Conservation (phyloP, 2,113 vertebrate genomes). For the Pluvialis apricaria region DNA sequence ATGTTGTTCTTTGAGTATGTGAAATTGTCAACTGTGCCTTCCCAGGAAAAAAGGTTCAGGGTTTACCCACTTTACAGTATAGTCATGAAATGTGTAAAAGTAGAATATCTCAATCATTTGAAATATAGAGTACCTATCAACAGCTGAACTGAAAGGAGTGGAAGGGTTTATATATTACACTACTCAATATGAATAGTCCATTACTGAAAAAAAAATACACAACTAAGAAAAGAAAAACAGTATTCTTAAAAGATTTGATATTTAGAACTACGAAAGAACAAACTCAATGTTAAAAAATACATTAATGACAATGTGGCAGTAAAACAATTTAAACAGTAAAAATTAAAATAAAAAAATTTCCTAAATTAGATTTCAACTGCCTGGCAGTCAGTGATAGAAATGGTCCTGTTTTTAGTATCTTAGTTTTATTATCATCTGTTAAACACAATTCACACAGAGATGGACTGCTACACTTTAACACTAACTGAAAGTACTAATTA, state of each 20-base stretch:
- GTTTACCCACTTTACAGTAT: background rate
- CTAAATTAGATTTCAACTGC: background rate
- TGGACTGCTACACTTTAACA: background rate
- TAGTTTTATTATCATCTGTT: background rate
- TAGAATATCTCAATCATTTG: background rate
- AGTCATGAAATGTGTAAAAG: background rate
- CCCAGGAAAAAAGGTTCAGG: background rate
- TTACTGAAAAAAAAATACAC: background rate
- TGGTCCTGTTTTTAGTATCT: background rate
- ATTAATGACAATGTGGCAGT: background rate
- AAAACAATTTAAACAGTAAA: background rate
- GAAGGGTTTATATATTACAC: background rate
- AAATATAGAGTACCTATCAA: background rate
- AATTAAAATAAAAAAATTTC: background rate
- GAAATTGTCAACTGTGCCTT: background rate
- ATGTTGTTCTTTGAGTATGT: background rate
- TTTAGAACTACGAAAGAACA: background rate
- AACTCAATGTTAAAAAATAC: background rate
- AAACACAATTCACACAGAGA: background rate
- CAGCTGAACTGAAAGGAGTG: background rate
- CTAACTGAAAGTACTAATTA: background rate
- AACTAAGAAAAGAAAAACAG: background rate
- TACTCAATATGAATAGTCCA: background rate
- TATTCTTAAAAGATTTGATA: background rate
- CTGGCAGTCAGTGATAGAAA: background rate